Base-by-base conservation (phyloP, 2,797 vertebrate species). In the Dendrocincla fuliginosa region DNA sequence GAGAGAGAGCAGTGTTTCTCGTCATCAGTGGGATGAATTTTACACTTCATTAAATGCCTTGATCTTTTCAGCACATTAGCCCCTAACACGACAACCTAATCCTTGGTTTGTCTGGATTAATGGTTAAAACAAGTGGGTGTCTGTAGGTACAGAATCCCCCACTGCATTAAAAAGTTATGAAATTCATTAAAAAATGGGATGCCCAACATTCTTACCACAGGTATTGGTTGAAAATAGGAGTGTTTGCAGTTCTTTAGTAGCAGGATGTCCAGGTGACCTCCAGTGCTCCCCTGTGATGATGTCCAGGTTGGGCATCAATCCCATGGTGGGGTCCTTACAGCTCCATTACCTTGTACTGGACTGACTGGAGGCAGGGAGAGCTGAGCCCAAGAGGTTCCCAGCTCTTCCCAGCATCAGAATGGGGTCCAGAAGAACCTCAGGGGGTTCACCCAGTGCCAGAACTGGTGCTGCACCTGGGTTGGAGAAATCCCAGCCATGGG, bases 21-120 rank as follows among this genome's bases (percentile, higher is more conserved):
- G 52, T 80, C 79, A 46, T 75, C 95, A 95, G 81, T 37, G 88
- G 94, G 92, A 84, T 78, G 87, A 77, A 92, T 97, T 97, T 97
- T 86, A 63, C 89, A 95, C 95, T 90, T 97, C 95, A 94, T 97
- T 97, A 96, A 96, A 53, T 23, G 49, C 78, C 91, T 96, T 90
- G 92, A 96, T 90, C 95, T 96, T 97, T 94, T 96, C 96, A 96
- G 91, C 94, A 50, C 60, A 1, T 89, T 84, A 80, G 69, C 67
- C 76, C 91, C 95, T 79, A 95, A 91, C 74, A 91, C 10, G 50
- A 77, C 79, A 61, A 50, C 92, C 87, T 71, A 65, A 94, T 95
- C 95, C 93, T 7, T 61, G 93, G 84, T 94, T 96, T 92, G 88
- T 86, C 92, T 84, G 93, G 94, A 86, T 96, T 92, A 85, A 91